A percentile compares a stretch with the other conserved stretches of the same genome.
Evolutionary conservation across 2,888 invertebrate genomes (phyloP).

Genomic region (Blastobasis adustella): DNA sequence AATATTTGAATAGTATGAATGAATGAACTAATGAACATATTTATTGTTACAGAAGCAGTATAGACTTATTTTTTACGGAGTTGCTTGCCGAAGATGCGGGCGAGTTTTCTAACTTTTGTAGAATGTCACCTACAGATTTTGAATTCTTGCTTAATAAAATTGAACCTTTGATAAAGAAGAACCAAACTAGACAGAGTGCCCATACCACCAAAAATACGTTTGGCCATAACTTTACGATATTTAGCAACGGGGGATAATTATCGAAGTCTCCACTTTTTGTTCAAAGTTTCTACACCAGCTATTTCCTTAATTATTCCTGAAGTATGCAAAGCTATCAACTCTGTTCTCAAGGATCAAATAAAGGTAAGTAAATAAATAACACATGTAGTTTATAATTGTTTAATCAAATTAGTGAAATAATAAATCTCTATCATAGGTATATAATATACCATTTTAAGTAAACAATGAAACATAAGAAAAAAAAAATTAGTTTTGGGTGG

Average conservation of each 20-base stretch:
- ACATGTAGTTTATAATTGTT: neutral
- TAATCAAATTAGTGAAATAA: neutral
- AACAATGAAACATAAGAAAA: neutral
- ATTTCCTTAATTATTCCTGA: constrained; percentile 1
- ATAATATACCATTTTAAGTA: neutral
- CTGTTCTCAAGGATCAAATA: neutral
- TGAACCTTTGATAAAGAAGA: constrained; percentile 2
- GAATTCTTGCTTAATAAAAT: neutral
- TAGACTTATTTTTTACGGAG: too few relatives aligned
- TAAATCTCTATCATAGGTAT: neutral
- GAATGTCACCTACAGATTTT: constrained; percentile 6
- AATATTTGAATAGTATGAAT: too few relatives aligned
- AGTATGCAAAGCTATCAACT: neutral
- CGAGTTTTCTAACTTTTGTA: neutral
- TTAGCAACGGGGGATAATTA: constrained; percentile 1
- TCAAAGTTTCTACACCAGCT: constrained; percentile 1
- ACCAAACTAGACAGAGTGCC: constrained; percentile 2
- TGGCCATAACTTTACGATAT: constrained; percentile 4
- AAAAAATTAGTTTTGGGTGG: too few relatives aligned
- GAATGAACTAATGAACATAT: too few relatives aligned
- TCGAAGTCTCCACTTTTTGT: constrained; percentile 1
- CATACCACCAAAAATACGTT: constrained; percentile 1
- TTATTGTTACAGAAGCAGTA: too few relatives aligned
- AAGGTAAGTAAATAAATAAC: neutral
- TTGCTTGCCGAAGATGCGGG: neutral